A percentile compares a stretch with the other conserved stretches of the same genome.
These are phyloP conservation scores for Catostylus mosaicus DNA, from an alignment of 30 jellyfish, hydroid and myxozoan genomes.

Conservation along the genomic window DNA sequence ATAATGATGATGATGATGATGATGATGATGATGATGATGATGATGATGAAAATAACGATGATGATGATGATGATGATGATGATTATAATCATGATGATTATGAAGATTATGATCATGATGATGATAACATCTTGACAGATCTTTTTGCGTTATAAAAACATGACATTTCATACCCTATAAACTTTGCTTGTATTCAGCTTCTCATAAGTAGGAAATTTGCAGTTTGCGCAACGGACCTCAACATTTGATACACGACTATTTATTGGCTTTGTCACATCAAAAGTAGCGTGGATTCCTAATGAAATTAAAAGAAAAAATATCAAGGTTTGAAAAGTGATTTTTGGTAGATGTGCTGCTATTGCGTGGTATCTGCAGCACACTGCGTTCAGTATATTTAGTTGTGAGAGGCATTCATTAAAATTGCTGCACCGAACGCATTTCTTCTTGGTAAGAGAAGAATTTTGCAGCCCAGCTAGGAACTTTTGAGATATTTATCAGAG, in stretches of 20 bases:
- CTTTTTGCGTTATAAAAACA: background rate
- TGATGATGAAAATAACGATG: background rate
- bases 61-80: background rate
- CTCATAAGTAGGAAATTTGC: slow-evolving; percentile 63
- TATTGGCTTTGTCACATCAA: slow-evolving; percentile 40
- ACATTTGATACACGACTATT: slow-evolving; percentile 40
- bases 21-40: background rate
- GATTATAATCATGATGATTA: background rate
- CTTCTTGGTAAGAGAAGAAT: too few species aligned
- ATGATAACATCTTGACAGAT: background rate
- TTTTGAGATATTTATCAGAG: background rate
- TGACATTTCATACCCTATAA: slow-evolving; percentile 58
- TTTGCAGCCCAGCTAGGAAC: too few species aligned
- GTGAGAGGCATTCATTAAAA: too few species aligned
- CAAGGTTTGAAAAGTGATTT: too few species aligned
- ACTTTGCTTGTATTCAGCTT: slow-evolving; percentile 11
- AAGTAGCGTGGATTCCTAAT: slow-evolving; percentile 52
- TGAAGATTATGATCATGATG: background rate
- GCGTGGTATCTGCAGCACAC: too few species aligned
- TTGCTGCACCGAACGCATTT: too few species aligned
- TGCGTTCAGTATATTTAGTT: too few species aligned
- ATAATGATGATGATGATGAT: background rate
- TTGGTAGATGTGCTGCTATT: too few species aligned
- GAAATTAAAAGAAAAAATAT: too few species aligned
- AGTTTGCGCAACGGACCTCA: slow-evolving; percentile 66